Conservation (phyloP, 1,140 invertebrate genomes). For the Lucilia sericata region DNA sequence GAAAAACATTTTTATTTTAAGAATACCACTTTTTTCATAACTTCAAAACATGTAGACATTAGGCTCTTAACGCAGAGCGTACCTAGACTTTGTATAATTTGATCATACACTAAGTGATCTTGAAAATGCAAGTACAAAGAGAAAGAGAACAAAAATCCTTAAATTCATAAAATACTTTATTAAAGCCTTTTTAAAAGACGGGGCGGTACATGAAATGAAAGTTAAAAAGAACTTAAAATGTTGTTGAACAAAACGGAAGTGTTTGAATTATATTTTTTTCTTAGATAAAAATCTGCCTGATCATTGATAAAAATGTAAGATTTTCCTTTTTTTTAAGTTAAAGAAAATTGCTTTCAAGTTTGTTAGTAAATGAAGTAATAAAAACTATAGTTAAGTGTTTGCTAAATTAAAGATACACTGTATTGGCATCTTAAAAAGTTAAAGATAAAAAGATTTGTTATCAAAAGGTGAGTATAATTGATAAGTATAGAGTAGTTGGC, state of each 20-base stretch:
- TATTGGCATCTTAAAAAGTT: background rate
- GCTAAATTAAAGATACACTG: background rate
- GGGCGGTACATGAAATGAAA: background rate
- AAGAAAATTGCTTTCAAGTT: background rate
- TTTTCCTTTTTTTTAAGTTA: background rate
- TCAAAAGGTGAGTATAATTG: too few relatives aligned
- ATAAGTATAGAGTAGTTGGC: too few relatives aligned
- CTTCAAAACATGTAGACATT: background rate
- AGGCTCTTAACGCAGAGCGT: too few relatives aligned
- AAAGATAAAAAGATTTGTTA: background rate
- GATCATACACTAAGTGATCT: background rate
- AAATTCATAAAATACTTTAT: constrained; percentile 2
- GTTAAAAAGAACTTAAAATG: constrained; percentile 4
- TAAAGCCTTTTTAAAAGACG: background rate
- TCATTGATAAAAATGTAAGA: background rate
- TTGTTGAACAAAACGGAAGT: constrained; percentile 24
- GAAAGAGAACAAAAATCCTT: background rate
- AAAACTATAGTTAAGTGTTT: constrained; percentile 9
- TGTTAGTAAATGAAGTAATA: constrained; percentile 2
- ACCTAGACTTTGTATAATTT: background rate
- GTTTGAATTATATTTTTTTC: background rate
- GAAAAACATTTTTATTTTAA: background rate
- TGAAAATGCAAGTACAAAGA: background rate
- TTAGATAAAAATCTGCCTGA: background rate
- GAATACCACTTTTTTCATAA: too few relatives aligned